These are phyloP conservation scores for Blennius ocellaris DNA, from an alignment of 2,113 vertebrate species.

Conservation along the genomic window DNA sequence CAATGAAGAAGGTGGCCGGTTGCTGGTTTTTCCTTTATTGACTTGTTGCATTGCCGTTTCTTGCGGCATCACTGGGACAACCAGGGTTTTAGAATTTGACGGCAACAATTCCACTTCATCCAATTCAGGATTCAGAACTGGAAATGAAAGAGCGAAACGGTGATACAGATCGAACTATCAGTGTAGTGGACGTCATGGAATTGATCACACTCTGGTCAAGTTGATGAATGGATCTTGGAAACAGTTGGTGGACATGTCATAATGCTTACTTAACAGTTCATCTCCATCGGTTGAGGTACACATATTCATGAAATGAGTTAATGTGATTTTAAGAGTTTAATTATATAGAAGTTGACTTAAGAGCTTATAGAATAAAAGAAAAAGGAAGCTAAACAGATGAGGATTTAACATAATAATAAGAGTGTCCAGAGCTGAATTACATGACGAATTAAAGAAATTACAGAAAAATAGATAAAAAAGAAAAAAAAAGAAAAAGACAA, in stretches of 20 bases:
- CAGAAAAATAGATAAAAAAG: neutral
- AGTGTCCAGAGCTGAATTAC: neutral
- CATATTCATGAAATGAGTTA: constrained; percentile 31
- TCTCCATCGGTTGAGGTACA: constrained; percentile 7
- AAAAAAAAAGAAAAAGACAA: constrained; percentile 9
- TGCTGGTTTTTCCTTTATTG: too few species aligned
- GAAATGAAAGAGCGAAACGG: too few species aligned
- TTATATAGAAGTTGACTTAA: constrained; percentile 20
- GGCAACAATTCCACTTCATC: too few species aligned
- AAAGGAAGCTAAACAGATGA: neutral
- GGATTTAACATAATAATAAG: constrained; percentile 22
- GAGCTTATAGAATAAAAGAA: constrained; percentile 10
- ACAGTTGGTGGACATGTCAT: constrained; percentile 40
- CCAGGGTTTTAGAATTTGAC: too few species aligned
- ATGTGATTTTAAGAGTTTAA: constrained; percentile 52
- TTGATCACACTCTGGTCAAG: too few species aligned
- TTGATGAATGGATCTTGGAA: constrained; percentile 40
- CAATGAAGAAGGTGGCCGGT: too few species aligned
- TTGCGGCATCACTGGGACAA: too few species aligned
- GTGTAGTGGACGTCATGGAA: too few species aligned
- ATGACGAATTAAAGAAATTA: neutral
- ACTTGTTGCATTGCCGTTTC: too few species aligned
- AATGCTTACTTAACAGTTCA: constrained; percentile 36
- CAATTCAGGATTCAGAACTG: too few species aligned
- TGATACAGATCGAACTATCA: too few species aligned